phyloP scores from a whole-genome alignment of 2,888 invertebrate species.

The Drosophila vallismaia region DNA sequence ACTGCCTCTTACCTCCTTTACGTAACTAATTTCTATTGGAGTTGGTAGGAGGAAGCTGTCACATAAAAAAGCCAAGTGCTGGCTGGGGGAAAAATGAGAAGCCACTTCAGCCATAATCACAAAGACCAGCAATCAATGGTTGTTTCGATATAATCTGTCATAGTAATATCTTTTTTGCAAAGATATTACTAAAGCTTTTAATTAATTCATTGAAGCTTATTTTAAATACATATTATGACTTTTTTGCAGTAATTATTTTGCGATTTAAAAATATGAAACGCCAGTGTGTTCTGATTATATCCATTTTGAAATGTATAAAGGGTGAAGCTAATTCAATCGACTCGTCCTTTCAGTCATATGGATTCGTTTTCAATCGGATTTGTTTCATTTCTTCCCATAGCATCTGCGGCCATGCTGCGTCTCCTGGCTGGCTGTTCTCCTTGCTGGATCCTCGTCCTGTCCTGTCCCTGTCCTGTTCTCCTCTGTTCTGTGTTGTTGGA shows the following conservation, averaged over 20 bases:
- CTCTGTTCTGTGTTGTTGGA: conserved; percentile 43
- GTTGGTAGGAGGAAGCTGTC: conserved; percentile 28
- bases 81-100: conserved; percentile 12
- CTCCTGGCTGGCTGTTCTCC: neutral
- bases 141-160: conserved; percentile 4
- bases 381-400: conserved; percentile 29
- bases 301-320: neutral
- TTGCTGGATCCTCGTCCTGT: neutral
- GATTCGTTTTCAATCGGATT: conserved; percentile 16
- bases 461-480: too few species aligned
- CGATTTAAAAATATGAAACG: neutral
- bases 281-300: neutral
- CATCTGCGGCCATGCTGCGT: conserved; percentile 3
- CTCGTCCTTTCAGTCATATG: neutral
- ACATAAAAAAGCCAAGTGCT: conserved; percentile 21
- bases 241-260: neutral
- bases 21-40: conserved; percentile 60
- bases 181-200: neutral
- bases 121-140: conserved; percentile 27
- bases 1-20: conserved; percentile 9
- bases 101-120: conserved; percentile 52
- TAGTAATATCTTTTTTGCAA: neutral
- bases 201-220: neutral
- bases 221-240: neutral
- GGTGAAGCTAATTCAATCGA: conserved; percentile 3